A percentile compares a stretch with the other conserved stretches of the same genome.
phyloP scores from a whole-genome alignment of 2,113 vertebrate genomes.

The Pachypanchax playfairii region DNA sequence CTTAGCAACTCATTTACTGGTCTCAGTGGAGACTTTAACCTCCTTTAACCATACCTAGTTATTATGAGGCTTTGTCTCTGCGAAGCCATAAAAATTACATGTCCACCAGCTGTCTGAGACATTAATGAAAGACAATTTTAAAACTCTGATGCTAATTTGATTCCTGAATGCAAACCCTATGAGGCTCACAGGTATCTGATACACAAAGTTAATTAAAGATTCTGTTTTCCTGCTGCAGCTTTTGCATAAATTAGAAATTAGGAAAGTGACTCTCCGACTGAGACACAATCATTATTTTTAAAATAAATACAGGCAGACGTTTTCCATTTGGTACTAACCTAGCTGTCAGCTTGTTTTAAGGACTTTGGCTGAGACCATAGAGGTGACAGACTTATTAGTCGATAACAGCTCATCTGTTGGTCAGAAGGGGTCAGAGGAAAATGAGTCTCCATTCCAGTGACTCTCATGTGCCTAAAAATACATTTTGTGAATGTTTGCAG shows the following conservation, averaged over 20 bases:
- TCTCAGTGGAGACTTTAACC: no score
- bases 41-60: no score
- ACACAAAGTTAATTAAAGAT: conserved; percentile 28
- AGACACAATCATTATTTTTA: not conserved
- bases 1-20: not conserved
- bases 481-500: conserved; percentile 8
- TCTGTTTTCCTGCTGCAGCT: conserved; percentile 1
- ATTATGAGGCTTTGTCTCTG: conserved; percentile 32
- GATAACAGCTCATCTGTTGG: conserved; percentile 30
- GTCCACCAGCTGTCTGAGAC: conserved; percentile 17
- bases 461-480: conserved; percentile 33
- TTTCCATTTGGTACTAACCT: conserved; percentile 19
- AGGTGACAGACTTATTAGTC: conserved; percentile 29
- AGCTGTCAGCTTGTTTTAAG: conserved; percentile 28
- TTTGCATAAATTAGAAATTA: conserved; percentile 10
- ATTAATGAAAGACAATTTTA: not conserved
- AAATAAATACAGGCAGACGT: conserved; percentile 14
- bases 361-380: conserved; percentile 11
- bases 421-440: conserved; percentile 36
- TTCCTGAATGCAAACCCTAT: conserved; percentile 7
- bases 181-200: conserved; percentile 14
- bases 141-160: conserved; percentile 17
- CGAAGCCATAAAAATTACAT: conserved; percentile 15
- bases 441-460: conserved; percentile 14
- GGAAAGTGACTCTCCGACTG: conserved; percentile 3